Percentiles rank a stretch among this genome's conserved stretches.
phyloP scores from a whole-genome alignment of 1,140 invertebrate species.

The Melipona quadrifasciata region DNA sequence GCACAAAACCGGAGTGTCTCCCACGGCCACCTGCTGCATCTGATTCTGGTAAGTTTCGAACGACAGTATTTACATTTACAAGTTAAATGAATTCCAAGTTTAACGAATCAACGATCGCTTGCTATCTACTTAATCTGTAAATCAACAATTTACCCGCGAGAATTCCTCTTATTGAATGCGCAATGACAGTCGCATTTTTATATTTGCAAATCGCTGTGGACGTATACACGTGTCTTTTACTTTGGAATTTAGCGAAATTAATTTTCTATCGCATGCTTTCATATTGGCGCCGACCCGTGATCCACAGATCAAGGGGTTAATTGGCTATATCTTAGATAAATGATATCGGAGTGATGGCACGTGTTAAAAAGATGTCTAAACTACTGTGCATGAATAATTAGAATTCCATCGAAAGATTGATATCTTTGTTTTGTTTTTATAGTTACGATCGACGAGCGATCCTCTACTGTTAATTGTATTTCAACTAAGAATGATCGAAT shows the following conservation, averaged over 20 bases:
- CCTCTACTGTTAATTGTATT: no score
- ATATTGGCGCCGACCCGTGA: background rate
- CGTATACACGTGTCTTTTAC: background rate
- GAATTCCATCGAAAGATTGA: no score
- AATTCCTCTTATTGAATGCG: background rate
- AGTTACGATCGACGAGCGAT: no score
- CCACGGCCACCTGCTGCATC: slow-evolving; percentile 49
- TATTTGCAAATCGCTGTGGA: background rate
- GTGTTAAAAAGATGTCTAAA: background rate
- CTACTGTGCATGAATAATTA: no score
- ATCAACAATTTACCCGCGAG: no score
- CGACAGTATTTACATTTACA: background rate
- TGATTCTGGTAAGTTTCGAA: slow-evolving; percentile 33
- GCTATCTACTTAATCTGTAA: no score
- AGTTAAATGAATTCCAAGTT: background rate
- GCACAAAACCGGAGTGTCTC: slow-evolving; percentile 49
- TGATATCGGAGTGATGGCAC: background rate
- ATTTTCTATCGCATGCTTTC: background rate
- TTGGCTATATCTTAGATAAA: background rate
- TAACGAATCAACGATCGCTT: background rate
- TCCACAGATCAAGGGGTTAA: background rate
- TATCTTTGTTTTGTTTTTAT: no score
- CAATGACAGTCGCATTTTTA: background rate
- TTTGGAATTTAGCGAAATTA: background rate
- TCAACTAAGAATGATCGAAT: no score